A percentile compares a stretch with the other conserved stretches of the same genome.
phyloP scores from a whole-genome alignment of 2,113 vertebrate genomes.

The Prochilodus magdalenae region DNA sequence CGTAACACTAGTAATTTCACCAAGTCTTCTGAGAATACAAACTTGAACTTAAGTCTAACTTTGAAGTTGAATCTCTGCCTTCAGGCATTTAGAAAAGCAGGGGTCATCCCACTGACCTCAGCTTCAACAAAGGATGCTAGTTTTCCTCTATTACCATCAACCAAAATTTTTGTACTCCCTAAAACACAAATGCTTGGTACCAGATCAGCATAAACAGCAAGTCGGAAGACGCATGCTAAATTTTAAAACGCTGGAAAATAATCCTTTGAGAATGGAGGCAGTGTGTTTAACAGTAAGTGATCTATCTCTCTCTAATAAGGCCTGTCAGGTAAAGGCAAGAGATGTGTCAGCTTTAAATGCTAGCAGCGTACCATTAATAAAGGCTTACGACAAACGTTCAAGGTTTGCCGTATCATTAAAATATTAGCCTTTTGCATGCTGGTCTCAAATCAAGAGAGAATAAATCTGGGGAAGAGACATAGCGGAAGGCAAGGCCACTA shows the following conservation, averaged over 20 bases:
- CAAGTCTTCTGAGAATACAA: conserved; percentile 13
- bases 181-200: neutral
- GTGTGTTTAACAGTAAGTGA: neutral
- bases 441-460: conserved; percentile 31
- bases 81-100: neutral
- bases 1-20: conserved; percentile 28
- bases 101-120: neutral
- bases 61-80: conserved; percentile 1
- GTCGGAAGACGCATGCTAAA: neutral
- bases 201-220: neutral
- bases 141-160: neutral
- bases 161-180: too few species aligned
- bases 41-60: conserved; percentile 36
- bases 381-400: conserved; percentile 22
- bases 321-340: neutral
- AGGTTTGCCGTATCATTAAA: conserved; percentile 46
- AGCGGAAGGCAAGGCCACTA: conserved; percentile 28
- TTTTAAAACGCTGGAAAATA: neutral
- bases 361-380: conserved; percentile 1
- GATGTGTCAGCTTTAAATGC: neutral
- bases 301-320: conserved; percentile 2
- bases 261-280: neutral
- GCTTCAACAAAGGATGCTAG: neutral
- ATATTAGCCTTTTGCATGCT: conserved; percentile 40
- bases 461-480: neutral